A percentile compares a stretch with the other conserved stretches of the same genome.
These are phyloP conservation scores for Crematogaster levior DNA, from an alignment of 2,888 invertebrate species.

Conservation along the genomic window DNA sequence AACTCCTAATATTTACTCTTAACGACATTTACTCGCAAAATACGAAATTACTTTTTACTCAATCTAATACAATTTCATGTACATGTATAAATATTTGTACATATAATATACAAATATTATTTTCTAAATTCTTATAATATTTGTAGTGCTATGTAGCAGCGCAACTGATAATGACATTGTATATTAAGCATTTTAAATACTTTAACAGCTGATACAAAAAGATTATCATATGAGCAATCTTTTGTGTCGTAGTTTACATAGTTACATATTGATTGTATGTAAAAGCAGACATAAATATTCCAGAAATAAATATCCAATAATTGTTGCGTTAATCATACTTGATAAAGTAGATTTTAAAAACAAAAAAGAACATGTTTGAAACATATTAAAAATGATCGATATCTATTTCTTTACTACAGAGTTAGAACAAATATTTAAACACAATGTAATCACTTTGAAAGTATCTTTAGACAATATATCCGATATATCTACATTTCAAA, in stretches of 20 bases:
- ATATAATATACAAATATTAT: slow-evolving; percentile 18
- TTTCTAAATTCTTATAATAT: no score
- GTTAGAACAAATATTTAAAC: neutral
- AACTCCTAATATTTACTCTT: no score
- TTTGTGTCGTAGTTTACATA: neutral
- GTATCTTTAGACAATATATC: neutral
- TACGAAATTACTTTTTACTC: no score
- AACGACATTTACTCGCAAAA: no score
- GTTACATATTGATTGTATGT: neutral
- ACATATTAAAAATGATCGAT: neutral
- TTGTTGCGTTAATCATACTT: neutral
- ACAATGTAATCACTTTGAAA: neutral
- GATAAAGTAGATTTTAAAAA: neutral
- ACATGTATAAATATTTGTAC: no score
- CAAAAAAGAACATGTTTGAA: neutral
- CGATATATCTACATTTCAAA: neutral
- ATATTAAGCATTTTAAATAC: neutral
- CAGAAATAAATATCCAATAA: neutral
- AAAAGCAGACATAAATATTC: no score
- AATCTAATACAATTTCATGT: no score
- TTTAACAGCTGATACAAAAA: neutral
- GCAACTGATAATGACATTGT: neutral
- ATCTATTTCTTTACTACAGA: neutral
- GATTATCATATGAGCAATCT: neutral
- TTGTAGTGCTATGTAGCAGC: slow-evolving; percentile 3